Conservation (phyloP, 2,113 vertebrate genomes). For the Hippocampus guttulatus region DNA sequence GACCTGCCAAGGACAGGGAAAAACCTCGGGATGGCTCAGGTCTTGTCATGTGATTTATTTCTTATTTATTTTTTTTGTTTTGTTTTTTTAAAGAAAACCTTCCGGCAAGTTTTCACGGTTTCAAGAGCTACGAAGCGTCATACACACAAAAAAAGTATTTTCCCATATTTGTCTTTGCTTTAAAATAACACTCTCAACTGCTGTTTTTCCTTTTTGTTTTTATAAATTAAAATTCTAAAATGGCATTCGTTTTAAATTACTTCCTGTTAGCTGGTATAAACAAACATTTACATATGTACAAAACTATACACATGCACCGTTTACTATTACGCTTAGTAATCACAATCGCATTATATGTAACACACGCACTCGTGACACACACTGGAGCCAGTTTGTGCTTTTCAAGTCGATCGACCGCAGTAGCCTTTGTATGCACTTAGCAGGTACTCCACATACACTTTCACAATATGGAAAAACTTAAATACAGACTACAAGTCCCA, state of each 20-base stretch:
- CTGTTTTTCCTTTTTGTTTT: conserved; percentile 29
- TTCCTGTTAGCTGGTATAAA: conserved; percentile 73
- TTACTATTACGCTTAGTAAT: conserved; percentile 58
- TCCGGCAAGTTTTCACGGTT: conserved; percentile 57
- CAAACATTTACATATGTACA: conserved; percentile 75
- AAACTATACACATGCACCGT: conserved; percentile 69
- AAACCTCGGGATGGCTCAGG: conserved; percentile 20
- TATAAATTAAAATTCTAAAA: conserved; percentile 76
- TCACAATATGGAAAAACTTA: conserved; percentile 69
- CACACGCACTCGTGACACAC: conserved; percentile 26
- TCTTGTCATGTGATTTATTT: conserved; percentile 37
- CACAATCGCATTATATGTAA: conserved; percentile 54
- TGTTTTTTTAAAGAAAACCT: conserved; percentile 32
- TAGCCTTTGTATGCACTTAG: conserved; percentile 47
- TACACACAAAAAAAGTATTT: conserved; percentile 55
- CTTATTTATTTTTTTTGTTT: neutral
- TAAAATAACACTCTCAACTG: conserved; percentile 71
- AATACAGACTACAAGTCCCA: conserved; percentile 46
- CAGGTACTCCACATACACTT: conserved; percentile 40
- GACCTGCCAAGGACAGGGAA: conserved; percentile 28
- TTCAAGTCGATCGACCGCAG: conserved; percentile 20
- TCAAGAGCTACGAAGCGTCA: conserved; percentile 63
- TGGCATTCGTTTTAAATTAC: conserved; percentile 73
- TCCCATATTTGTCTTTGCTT: conserved; percentile 56
- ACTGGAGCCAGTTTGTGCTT: conserved; percentile 15